A percentile compares a stretch with the other conserved stretches of the same genome.
Evolutionary conservation across 2,888 invertebrate genomes (phyloP).

Genomic region (Tenthredo distinguenda): DNA sequence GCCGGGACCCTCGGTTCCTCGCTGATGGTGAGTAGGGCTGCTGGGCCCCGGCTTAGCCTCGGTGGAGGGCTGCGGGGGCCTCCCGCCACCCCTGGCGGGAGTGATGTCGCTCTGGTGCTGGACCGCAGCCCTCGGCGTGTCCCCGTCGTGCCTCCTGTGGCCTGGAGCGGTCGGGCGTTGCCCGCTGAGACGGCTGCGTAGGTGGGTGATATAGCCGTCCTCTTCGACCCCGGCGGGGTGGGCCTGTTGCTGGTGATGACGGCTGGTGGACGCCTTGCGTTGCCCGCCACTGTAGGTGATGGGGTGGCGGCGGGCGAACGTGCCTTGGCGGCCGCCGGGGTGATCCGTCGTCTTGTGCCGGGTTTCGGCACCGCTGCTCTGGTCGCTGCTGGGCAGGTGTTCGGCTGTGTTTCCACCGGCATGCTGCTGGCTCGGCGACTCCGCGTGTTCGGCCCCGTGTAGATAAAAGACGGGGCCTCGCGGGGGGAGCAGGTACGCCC

Average conservation of each 20-base stretch:
- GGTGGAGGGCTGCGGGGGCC: constrained; percentile 1
- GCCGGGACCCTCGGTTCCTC: not conserved
- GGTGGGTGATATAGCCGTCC: not conserved
- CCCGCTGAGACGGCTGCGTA: too few species aligned
- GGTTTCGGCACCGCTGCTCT: too few species aligned
- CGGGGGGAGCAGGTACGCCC: not conserved
- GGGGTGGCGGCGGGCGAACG: not conserved
- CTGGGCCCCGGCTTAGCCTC: not conserved
- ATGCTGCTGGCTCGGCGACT: not conserved
- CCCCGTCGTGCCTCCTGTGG: too few species aligned
- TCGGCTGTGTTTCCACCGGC: not conserved
- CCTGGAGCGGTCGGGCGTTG: too few species aligned
- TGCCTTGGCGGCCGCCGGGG: too few species aligned
- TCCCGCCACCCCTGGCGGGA: constrained; percentile 1
- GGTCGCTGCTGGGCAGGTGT: too few species aligned
- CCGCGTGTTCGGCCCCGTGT: not conserved
- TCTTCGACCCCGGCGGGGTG: not conserved
- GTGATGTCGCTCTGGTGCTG: not conserved
- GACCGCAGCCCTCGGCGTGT: not conserved
- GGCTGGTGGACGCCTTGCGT: not conserved
- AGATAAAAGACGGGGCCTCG: not conserved
- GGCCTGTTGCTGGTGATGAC: not conserved
- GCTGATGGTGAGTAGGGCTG: not conserved
- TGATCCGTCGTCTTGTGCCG: too few species aligned
- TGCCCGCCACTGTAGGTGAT: not conserved